Evolutionary conservation across 2,113 vertebrate genomes (phyloP).

Genomic region (Centrocercus urophasianus): DNA sequence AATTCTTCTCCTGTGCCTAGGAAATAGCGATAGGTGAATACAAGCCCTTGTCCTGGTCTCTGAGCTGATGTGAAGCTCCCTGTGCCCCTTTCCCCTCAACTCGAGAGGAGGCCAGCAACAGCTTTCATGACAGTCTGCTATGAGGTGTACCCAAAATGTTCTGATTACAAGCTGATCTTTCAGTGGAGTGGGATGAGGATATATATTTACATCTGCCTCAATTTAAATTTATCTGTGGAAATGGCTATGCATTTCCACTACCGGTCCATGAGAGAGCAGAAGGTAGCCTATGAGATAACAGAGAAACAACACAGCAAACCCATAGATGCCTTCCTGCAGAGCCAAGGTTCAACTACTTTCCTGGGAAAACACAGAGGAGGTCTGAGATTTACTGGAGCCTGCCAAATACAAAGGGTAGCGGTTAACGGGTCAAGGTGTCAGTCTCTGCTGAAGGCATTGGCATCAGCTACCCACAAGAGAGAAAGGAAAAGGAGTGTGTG

Average conservation of each 20-base stretch:
- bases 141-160: not conserved
- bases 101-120: not conserved
- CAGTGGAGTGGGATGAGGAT: not conserved
- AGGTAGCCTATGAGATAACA: not conserved
- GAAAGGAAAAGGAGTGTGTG: not conserved
- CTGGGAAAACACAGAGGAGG: not conserved
- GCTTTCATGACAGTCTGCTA: not conserved
- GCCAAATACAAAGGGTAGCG: not conserved
- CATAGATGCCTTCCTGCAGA: not conserved
- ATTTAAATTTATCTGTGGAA: not conserved
- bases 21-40: not conserved
- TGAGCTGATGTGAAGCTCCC: not conserved
- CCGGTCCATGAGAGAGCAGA: not conserved
- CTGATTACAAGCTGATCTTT: not conserved
- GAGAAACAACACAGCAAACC: not conserved
- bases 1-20: not conserved
- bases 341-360: not conserved
- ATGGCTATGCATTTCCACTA: not conserved
- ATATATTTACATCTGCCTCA: not conserved
- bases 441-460: not conserved
- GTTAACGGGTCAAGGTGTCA: not conserved
- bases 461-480: slow-evolving; percentile 1
- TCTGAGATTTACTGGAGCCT: not conserved
- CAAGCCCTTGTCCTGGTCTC: not conserved
- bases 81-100: not conserved